Evolutionary conservation across 2,888 invertebrate genomes (phyloP).

Genomic region (Oeneis ivallda): DNA sequence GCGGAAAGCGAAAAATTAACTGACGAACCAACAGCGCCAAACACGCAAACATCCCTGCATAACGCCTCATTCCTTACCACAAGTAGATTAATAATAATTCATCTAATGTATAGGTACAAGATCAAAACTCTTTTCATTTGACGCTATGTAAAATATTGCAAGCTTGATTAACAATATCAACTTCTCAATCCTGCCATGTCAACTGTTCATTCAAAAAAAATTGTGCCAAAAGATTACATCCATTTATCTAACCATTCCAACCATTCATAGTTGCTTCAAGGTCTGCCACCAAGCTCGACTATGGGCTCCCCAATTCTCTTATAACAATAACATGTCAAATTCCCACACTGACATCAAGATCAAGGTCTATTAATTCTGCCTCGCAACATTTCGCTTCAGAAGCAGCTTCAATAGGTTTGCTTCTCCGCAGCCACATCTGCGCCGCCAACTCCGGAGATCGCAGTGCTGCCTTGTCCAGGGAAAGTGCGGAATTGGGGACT

Average conservation of each 20-base stretch:
- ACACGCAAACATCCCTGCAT: no score
- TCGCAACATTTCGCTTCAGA: conserved; percentile 17
- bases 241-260: background rate
- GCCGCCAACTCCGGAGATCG: conserved; percentile 56
- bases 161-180: no score
- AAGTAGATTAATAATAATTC: no score
- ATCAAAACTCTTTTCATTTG: no score
- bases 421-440: conserved; percentile 55
- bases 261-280: background rate
- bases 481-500: conserved; percentile 65
- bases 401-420: conserved; percentile 44
- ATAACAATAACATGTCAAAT: background rate
- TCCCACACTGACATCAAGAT: background rate
- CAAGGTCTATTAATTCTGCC: conserved; percentile 10
- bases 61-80: no score
- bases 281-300: conserved; percentile 3
- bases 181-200: no score
- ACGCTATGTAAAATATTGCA: no score
- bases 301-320: background rate
- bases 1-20: no score
- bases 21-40: no score
- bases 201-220: background rate
- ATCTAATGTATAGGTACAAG: no score
- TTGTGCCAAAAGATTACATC: no score
- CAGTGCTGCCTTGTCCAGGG: conserved; percentile 72